phyloP scores from a whole-genome alignment of 2,888 invertebrate species.

The Proisotoma minuta region DNA sequence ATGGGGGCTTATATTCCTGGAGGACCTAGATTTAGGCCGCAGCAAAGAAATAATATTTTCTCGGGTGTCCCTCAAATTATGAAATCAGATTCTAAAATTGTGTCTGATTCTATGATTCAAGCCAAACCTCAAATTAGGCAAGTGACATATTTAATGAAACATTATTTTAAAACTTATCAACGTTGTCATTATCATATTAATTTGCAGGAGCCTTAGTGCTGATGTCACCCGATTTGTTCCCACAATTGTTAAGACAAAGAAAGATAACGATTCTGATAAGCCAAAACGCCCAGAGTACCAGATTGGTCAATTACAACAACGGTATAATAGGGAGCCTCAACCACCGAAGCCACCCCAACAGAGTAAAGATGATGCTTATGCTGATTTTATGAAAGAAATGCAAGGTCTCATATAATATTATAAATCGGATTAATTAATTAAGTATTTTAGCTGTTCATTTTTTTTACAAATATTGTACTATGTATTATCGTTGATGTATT shows the following conservation, averaged over 20 bases:
- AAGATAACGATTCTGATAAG: constrained; percentile 71
- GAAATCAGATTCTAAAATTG: constrained; percentile 55
- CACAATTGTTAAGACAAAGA: constrained; percentile 82
- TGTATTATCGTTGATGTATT: neutral
- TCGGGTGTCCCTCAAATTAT: constrained; percentile 78
- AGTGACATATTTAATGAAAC: too few relatives aligned
- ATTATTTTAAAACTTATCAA: neutral
- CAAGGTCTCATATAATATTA: constrained; percentile 78
- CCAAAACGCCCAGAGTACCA: constrained; percentile 48
- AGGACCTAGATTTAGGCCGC: constrained; percentile 30
- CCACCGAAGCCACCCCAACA: constrained; percentile 52
- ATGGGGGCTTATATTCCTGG: constrained; percentile 24
- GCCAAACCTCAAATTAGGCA: constrained; percentile 88
- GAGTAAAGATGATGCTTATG: constrained; percentile 95
- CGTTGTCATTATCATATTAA: constrained; percentile 5
- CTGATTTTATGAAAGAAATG: constrained; percentile 99
- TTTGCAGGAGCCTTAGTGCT: constrained; percentile 70
- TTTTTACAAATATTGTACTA: too few relatives aligned
- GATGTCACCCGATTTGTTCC: constrained; percentile 95
- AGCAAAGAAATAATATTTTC: constrained; percentile 62
- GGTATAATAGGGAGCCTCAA: constrained; percentile 25
- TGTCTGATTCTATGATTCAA: constrained; percentile 39
- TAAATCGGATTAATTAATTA: too few relatives aligned
- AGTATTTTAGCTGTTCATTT: too few relatives aligned
- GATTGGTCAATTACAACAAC: constrained; percentile 37